Evolutionary conservation across 2,888 invertebrate species (phyloP).

Genomic region (Capitulum mitella): DNA sequence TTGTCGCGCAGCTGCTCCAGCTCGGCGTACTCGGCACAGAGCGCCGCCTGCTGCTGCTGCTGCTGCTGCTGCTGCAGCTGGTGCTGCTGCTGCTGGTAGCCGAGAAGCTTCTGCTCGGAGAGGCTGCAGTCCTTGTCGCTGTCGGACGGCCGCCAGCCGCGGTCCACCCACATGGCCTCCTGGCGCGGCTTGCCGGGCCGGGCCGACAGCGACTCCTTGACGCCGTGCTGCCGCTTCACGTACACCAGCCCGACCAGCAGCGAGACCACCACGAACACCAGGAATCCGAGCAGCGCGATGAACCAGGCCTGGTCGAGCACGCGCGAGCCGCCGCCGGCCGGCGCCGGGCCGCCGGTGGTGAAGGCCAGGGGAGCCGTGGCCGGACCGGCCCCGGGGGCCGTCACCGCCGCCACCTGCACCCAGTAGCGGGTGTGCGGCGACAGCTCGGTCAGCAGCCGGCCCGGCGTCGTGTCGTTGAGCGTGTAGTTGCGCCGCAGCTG

Average conservation of each 20-base stretch:
- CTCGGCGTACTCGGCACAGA: constrained; percentile 21
- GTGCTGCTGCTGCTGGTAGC: background rate
- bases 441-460: constrained; percentile 4
- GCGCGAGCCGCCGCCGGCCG: background rate
- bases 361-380: background rate
- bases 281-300: constrained; percentile 19
- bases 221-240: constrained; percentile 22
- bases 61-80: background rate
- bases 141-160: constrained; percentile 24
- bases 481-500: constrained; percentile 8
- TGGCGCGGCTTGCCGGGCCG: too few relatives aligned
- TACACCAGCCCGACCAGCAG: constrained; percentile 9
- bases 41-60: background rate
- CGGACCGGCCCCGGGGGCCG: background rate
- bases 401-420: constrained; percentile 2
- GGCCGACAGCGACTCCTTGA: background rate
- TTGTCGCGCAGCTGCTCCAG: constrained; percentile 8
- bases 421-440: constrained; percentile 22
- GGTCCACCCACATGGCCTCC: constrained; percentile 19
- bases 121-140: constrained; percentile 14
- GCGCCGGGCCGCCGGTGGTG: background rate
- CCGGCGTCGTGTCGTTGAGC: background rate
- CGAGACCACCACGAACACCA: constrained; percentile 17
- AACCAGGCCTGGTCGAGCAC: constrained; percentile 19
- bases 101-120: constrained; percentile 17